phyloP scores from a whole-genome alignment of 1,140 invertebrate genomes.

The Holcopasites calliopsidis region DNA sequence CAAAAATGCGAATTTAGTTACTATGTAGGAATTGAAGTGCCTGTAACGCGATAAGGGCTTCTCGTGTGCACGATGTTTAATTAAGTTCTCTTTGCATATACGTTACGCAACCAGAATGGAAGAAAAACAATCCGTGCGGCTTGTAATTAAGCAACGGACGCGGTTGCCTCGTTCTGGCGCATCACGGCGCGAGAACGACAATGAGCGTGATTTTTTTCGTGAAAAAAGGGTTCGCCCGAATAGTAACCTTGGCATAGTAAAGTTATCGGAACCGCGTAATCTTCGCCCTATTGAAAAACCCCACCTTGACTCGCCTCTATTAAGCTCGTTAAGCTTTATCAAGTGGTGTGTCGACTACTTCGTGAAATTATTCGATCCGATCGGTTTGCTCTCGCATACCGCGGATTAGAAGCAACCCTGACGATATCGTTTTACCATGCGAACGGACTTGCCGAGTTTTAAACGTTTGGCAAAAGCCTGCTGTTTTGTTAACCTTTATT shows the following conservation, averaged over 20 bases:
- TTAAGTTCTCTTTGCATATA: constrained; percentile 37
- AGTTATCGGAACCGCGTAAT: constrained; percentile 60
- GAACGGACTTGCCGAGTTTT: too few species aligned
- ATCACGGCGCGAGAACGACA: constrained; percentile 18
- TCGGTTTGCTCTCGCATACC: not conserved
- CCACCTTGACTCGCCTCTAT: constrained; percentile 28
- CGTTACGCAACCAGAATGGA: constrained; percentile 36
- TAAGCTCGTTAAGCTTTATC: constrained; percentile 28
- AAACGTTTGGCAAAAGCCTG: not conserved
- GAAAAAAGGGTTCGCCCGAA: constrained; percentile 31
- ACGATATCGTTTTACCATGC: not conserved
- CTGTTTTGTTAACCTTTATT: not conserved
- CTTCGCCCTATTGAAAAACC: constrained; percentile 57
- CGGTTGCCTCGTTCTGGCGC: constrained; percentile 23
- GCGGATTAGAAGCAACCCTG: not conserved
- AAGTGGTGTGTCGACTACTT: constrained; percentile 24
- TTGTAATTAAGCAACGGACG: constrained; percentile 44
- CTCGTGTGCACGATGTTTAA: constrained; percentile 43
- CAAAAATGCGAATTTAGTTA: constrained; percentile 15
- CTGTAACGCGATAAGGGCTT: constrained; percentile 41
- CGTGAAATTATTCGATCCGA: constrained; percentile 9
- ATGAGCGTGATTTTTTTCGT: constrained; percentile 22
- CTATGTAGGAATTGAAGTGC: constrained; percentile 11
- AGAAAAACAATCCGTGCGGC: constrained; percentile 39
- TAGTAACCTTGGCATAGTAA: constrained; percentile 63